These are phyloP conservation scores for Stomatorhinus walkeri DNA, from an alignment of 2,797 vertebrate species.

Conservation along the genomic window DNA sequence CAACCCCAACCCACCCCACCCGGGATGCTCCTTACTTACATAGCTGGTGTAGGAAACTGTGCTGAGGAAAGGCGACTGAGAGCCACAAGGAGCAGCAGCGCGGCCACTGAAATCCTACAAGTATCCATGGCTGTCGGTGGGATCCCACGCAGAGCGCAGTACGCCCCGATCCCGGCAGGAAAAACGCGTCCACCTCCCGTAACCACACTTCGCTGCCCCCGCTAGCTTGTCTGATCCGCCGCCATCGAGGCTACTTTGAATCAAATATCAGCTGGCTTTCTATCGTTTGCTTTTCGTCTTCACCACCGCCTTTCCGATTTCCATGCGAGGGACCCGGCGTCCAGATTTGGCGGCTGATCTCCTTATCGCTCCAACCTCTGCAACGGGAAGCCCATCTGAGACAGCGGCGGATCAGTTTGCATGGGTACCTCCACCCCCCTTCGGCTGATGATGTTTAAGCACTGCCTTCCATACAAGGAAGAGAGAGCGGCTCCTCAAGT, in stretches of 20 bases:
- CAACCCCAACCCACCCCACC: not conserved
- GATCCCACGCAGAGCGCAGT: slow-evolving; percentile 44
- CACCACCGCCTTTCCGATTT: not conserved
- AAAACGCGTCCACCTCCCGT: slow-evolving; percentile 20
- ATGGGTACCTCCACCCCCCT: slow-evolving; percentile 13
- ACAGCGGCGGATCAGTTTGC: slow-evolving; percentile 19
- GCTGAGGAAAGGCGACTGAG: slow-evolving; percentile 62
- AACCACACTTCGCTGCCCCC: slow-evolving; percentile 50
- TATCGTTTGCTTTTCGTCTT: slow-evolving; percentile 35
- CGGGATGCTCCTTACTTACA: slow-evolving; percentile 69
- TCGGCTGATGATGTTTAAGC: slow-evolving; percentile 24
- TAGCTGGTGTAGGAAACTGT: slow-evolving; percentile 80
- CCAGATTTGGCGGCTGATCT: slow-evolving; percentile 2
- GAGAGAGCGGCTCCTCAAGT: slow-evolving; percentile 46
- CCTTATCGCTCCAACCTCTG: slow-evolving; percentile 18
- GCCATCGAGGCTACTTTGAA: slow-evolving; percentile 72
- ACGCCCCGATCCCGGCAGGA: slow-evolving; percentile 13
- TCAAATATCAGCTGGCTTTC: slow-evolving; percentile 58
- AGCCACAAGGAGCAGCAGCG: slow-evolving; percentile 68
- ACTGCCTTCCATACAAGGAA: slow-evolving; percentile 55
- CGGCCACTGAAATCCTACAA: slow-evolving; percentile 68
- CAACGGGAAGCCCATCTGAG: slow-evolving; percentile 19
- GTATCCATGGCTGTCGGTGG: slow-evolving; percentile 70
- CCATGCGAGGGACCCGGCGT: slow-evolving; percentile 30
- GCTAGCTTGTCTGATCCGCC: slow-evolving; percentile 68